Percentiles rank a stretch among this genome's conserved stretches.
phyloP scores from a whole-genome alignment of 2,888 invertebrate species.

The Danaus chrysippus region DNA sequence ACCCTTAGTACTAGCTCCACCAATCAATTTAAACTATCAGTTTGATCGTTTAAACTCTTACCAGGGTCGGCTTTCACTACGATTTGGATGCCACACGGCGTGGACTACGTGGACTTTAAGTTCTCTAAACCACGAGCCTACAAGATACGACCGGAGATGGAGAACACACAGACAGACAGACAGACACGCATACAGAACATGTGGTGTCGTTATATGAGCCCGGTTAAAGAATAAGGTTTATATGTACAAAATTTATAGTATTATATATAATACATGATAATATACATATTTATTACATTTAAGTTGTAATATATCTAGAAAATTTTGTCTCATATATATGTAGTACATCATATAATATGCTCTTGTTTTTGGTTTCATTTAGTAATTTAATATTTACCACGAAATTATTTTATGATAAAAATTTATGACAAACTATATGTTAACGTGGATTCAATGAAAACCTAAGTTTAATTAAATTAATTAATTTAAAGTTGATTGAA shows the following conservation, averaged over 20 bases:
- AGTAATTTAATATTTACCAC: no score
- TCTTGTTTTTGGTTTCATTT: no score
- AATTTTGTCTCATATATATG: no score
- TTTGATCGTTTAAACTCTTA: background rate
- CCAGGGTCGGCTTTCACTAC: slow-evolving; percentile 46
- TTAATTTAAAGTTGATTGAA: no score
- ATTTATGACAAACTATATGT: no score
- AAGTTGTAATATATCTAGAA: no score
- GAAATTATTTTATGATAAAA: no score
- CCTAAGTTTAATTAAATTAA: no score
- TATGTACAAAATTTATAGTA: background rate
- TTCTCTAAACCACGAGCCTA: slow-evolving; percentile 46
- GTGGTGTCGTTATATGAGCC: slow-evolving; percentile 65
- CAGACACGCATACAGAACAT: slow-evolving; percentile 48
- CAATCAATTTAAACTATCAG: background rate
- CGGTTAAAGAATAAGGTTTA: slow-evolving; percentile 33
- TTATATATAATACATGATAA: no score
- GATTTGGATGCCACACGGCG: slow-evolving; percentile 46
- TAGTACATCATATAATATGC: no score
- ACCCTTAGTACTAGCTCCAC: background rate
- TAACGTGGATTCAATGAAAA: no score
- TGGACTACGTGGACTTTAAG: slow-evolving; percentile 45
- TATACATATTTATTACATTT: no score
- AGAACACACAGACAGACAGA: slow-evolving; percentile 36
- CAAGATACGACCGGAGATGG: slow-evolving; percentile 34